Percentiles rank a stretch among this genome's conserved stretches.
Conservation (phyloP, 1,140 invertebrate genomes). For the Drosophila obscura region DNA sequence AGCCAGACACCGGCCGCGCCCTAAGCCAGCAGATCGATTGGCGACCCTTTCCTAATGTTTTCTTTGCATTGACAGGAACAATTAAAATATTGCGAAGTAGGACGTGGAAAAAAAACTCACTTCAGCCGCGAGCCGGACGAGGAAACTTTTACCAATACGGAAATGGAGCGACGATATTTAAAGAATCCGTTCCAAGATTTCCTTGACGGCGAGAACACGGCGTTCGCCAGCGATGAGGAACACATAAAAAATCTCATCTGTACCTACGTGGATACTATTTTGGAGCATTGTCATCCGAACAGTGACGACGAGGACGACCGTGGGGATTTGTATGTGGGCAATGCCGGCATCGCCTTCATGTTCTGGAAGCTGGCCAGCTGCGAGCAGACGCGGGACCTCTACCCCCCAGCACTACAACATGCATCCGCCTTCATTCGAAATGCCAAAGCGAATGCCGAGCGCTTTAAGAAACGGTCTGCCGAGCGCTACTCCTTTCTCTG, state of each 20-base stretch:
- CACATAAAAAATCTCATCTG: constrained; percentile 80
- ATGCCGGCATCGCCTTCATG: constrained; percentile 85
- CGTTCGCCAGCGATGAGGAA: constrained; percentile 73
- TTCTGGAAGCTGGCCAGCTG: constrained; percentile 85
- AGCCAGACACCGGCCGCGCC: no score
- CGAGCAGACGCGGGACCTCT: constrained; percentile 75
- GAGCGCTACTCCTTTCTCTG: constrained; percentile 85
- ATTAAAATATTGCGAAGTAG: no score
- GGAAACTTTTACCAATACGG: constrained; percentile 1
- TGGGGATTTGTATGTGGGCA: constrained; percentile 85
- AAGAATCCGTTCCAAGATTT: constrained; percentile 78
- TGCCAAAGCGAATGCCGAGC: constrained; percentile 81
- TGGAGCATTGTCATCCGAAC: constrained; percentile 74
- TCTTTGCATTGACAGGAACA: no score
- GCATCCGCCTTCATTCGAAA: constrained; percentile 84
- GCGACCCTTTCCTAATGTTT: no score
- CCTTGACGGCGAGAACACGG: constrained; percentile 59
- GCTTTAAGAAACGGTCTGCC: constrained; percentile 72
- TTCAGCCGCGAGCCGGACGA: constrained; percentile 5
- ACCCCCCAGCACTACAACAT: constrained; percentile 77
- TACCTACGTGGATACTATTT: constrained; percentile 80
- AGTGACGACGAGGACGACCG: constrained; percentile 77
- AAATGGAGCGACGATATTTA: constrained; percentile 78
- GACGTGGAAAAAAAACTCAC: constrained; percentile 7
- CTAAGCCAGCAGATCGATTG: no score